Evolutionary conservation across 2,113 vertebrate species (phyloP).

Genomic region (Meleagris gallopavo): DNA sequence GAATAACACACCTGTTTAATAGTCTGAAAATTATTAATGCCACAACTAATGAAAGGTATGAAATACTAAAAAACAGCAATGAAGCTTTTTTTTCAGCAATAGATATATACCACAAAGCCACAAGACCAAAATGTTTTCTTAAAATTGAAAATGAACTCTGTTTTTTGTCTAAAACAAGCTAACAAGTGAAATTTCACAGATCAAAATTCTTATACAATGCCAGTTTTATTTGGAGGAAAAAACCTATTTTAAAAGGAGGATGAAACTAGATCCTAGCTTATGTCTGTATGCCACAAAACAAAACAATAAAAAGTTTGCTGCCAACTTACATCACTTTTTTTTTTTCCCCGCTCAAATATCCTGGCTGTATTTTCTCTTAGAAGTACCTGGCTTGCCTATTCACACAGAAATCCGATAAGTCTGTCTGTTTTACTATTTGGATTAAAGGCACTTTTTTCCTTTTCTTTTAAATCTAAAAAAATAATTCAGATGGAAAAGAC

Average conservation of each 20-base stretch:
- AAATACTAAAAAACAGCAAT: not conserved
- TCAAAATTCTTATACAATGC: not conserved
- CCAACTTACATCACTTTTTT: not conserved
- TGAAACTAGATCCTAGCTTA: not conserved
- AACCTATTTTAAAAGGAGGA: not conserved
- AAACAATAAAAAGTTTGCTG: not conserved
- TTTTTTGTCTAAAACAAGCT: not conserved
- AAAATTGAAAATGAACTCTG: not conserved
- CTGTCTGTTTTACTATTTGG: not conserved
- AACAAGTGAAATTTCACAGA: not conserved
- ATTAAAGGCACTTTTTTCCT: not conserved
- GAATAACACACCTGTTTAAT: not conserved
- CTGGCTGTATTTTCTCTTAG: not conserved
- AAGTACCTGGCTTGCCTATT: fast-evolving
- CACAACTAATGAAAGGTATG: not conserved
- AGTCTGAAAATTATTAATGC: not conserved
- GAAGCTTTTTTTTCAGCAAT: not conserved
- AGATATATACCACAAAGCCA: not conserved
- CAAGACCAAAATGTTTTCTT: not conserved
- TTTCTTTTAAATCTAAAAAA: not conserved
- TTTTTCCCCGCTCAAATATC: not conserved
- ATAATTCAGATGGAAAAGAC: not conserved
- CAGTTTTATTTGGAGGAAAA: not conserved
- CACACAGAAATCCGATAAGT: fast-evolving
- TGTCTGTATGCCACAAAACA: not conserved